Evolutionary conservation across 2,113 vertebrate species (phyloP).

Genomic region (Cettia cetti): DNA sequence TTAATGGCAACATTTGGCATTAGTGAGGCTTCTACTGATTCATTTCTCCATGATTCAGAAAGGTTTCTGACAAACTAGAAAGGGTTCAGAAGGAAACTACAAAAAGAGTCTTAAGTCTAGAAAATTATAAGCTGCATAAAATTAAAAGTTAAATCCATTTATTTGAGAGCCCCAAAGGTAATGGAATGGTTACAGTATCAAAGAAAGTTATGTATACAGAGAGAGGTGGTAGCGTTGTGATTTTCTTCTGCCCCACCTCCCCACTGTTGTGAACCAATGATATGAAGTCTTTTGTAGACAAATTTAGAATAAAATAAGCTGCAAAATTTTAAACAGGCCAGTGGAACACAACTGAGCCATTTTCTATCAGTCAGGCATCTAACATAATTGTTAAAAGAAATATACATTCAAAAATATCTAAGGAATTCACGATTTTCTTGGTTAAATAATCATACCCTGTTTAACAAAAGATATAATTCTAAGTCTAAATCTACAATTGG

Average conservation of each 20-base stretch:
- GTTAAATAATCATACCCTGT: background rate
- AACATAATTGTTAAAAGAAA: background rate
- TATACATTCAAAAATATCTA: background rate
- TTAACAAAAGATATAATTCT: background rate
- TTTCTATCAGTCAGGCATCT: background rate
- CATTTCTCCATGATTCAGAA: slow-evolving; percentile 41
- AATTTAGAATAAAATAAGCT: background rate
- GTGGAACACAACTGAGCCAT: background rate
- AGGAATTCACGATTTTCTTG: background rate
- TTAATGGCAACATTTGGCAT: slow-evolving; percentile 41
- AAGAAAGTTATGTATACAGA: background rate
- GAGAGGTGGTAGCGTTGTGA: background rate
- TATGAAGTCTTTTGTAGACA: background rate
- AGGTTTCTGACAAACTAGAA: background rate
- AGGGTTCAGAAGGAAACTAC: background rate
- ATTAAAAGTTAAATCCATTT: background rate
- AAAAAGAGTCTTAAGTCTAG: background rate
- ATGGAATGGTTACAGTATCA: background rate
- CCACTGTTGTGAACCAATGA: background rate
- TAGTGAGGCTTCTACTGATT: slow-evolving; percentile 10
- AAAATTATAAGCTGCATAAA: background rate
- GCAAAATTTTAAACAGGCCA: background rate
- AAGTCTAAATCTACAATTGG: background rate
- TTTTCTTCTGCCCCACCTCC: background rate
- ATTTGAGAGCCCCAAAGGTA: background rate